These are phyloP conservation scores for Xiphophorus couchianus DNA, from an alignment of 2,113 vertebrate genomes.

Conservation along the genomic window DNA sequence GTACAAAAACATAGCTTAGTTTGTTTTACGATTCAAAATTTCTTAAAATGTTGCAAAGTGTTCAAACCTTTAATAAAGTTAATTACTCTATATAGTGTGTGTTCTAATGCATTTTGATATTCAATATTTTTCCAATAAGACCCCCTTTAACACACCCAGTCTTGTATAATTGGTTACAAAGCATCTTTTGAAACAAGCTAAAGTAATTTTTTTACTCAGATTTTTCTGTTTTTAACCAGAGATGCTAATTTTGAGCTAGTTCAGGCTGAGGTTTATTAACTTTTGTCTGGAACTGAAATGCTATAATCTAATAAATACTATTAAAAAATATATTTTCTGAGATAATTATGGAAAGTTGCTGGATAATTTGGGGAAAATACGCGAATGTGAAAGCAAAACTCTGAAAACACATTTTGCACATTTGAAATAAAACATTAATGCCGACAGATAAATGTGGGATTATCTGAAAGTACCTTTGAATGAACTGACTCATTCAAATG, in stretches of 20 bases:
- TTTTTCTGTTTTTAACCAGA: neutral
- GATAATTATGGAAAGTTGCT: neutral
- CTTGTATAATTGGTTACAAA: too few relatives aligned
- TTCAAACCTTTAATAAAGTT: too few relatives aligned
- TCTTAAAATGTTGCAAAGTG: too few relatives aligned
- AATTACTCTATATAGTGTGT: too few relatives aligned
- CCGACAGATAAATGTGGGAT: too few relatives aligned
- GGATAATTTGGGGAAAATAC: neutral
- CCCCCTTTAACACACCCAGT: too few relatives aligned
- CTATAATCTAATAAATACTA: neutral
- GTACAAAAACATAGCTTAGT: too few relatives aligned
- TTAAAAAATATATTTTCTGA: neutral
- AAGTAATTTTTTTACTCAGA: neutral
- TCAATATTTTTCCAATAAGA: too few relatives aligned
- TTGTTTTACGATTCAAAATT: too few relatives aligned
- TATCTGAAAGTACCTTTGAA: neutral
- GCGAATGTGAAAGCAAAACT: neutral
- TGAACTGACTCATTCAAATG: neutral
- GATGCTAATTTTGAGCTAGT: neutral
- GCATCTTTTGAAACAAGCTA: too few relatives aligned
- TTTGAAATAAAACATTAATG: too few relatives aligned
- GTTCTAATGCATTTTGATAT: too few relatives aligned
- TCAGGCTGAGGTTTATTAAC: neutral
- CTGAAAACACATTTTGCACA: neutral
- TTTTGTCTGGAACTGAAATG: neutral